Evolutionary conservation across 2,888 invertebrate species (phyloP), one percentile per base, ranked within the genome.

Genomic region (Nemotelus pantherinus): DNA sequence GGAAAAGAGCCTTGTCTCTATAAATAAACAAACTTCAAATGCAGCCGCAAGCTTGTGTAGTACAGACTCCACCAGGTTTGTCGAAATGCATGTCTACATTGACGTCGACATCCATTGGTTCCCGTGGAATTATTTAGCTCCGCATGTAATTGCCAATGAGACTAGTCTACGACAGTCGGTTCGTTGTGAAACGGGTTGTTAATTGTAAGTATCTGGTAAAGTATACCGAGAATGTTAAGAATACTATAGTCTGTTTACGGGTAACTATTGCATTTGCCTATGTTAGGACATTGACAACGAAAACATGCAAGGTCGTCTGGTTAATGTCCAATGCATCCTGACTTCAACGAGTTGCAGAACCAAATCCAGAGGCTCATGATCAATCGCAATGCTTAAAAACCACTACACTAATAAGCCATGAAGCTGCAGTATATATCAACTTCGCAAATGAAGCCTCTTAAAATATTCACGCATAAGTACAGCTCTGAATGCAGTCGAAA

Each of bases 101-200:
- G 72, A 72, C 48, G 60, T 74, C 74, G 74, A 70, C 70, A 70
- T 74, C 72, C 58, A 58, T 72, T 50, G 58, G 47, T 57, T 74
- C 74, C 48, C 60, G 74, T 45, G 74, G 71, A 79, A 77, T 79
- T 79, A 79, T 79, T 77, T 77, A 77, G 77, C 64, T 77, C 74
- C 63, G 77, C 79, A 43, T 72, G 72, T 72, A 44, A 74, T 63
- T 60, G 74, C 74, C 72, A 47, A 45, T 47, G n/a, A 72, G 9
- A 45, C 41, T 45, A 72, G 47, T 25, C 65, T 50, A 67, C 75
- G 58, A 63, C 47, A 43, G 10, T 3, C 63, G 1, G 43, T 6
- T 41, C 43, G 41, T 43, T 3, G 63, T 43, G 4, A n/a, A 39
- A 41, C 63, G 39, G 4, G 65, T 7, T n/a, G 4, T 25, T 5